Base-by-base conservation (phyloP, 2,888 invertebrate genomes). In the Scaptodrosophila latifasciaeformis region DNA sequence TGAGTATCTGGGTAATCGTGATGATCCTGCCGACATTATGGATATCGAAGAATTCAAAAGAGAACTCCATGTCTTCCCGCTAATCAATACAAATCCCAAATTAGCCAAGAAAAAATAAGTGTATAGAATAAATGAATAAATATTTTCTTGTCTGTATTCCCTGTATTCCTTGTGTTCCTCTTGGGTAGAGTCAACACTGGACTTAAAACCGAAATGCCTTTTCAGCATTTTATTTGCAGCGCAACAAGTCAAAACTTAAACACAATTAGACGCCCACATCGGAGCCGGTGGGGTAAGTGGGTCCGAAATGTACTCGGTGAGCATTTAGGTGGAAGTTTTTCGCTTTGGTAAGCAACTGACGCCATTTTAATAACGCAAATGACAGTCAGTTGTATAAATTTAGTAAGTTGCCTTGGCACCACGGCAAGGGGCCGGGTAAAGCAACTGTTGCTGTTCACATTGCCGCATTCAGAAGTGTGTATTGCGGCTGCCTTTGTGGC, bases 301-400 rank as follows among this genome's bases (percentile, higher is more conserved):
- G 46, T 21, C 2, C 12, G 24, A 24, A 24, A 24, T 18, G 42
- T 37, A n/a, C n/a, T n/a, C n/a, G n/a, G n/a, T n/a, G n/a, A n/a
- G n/a, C n/a, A n/a, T n/a, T n/a, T n/a, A n/a, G n/a, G 37, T 17
- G 45, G 40, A 54, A 57, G 50, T 68, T n/a, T 70, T 67, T 60
- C 62, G 63, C 75, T 59, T 67, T 75, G 71, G 63, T 61, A 60
- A 67, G 60, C 76, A 72, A 69, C 69, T 69, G 72, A 76, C 70
- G 77, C 77, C 72, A 76, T 74, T 77, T 77, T 70, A 74, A 70
- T 68, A 75, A 71, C 75, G 58, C 63, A 69, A 75, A 78, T 78
- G 78, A 75, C 61, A 75, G 62, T 59, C 57, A 59, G 58, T 61
- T 65, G 65, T 70, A 67, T 60, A 67, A 63, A 72, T 70, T 75